Evolutionary conservation across 2,888 invertebrate genomes (phyloP).

Genomic region (Marasmarcha lunaedactyla): DNA sequence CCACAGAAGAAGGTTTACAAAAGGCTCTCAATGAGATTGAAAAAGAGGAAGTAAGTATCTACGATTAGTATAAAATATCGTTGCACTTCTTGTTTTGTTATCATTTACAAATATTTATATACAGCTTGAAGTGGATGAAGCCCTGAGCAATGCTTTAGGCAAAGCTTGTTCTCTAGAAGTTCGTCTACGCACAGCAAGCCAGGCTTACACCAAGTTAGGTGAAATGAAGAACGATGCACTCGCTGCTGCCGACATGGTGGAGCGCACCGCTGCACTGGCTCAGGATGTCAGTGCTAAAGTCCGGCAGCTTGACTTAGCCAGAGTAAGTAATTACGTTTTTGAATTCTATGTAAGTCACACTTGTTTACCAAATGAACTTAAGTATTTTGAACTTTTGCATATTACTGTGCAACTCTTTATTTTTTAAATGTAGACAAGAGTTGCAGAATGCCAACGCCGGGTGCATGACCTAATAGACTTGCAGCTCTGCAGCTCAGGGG

Average conservation of each 20-base stretch:
- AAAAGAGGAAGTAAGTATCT: conserved; percentile 64
- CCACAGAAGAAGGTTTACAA: conserved; percentile 69
- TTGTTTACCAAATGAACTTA: too few species aligned
- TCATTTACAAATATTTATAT: conserved; percentile 13
- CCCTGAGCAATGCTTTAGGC: conserved; percentile 77
- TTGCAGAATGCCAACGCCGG: conserved; percentile 92
- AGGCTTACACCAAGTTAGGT: conserved; percentile 84
- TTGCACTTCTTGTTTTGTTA: background rate
- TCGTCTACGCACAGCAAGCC: conserved; percentile 83
- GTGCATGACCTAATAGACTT: conserved; percentile 96
- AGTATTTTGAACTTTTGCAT: too few species aligned
- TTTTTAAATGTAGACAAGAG: conserved; percentile 75
- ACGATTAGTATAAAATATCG: conserved; percentile 1
- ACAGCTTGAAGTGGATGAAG: conserved; percentile 77
- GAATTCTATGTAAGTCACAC: too few species aligned
- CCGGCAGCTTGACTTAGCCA: conserved; percentile 89
- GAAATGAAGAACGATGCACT: conserved; percentile 82
- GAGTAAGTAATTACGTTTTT: conserved; percentile 77
- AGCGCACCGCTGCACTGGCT: conserved; percentile 87
- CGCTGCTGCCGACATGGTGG: conserved; percentile 86
- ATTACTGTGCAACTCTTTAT: too few species aligned
- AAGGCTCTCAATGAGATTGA: conserved; percentile 68
- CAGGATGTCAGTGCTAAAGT: conserved; percentile 97
- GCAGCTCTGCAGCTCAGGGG: conserved; percentile 97
- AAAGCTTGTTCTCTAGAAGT: conserved; percentile 83